These are phyloP conservation scores for Meloidogyne floridensis DNA, from an alignment of 1,140 invertebrate genomes.

Conservation along the genomic window DNA sequence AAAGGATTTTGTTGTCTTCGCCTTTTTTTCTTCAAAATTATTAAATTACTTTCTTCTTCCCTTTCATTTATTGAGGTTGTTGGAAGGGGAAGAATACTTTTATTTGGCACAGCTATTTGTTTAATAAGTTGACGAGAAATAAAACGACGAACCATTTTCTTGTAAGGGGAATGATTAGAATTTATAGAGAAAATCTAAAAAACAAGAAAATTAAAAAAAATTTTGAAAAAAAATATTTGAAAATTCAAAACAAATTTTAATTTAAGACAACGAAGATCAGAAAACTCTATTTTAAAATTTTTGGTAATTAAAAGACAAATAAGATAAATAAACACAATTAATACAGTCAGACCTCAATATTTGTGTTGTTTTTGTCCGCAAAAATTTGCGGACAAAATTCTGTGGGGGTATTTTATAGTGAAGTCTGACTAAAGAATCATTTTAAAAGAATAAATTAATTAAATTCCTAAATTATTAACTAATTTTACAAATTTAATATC, in stretches of 20 bases:
- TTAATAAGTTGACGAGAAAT: neutral
- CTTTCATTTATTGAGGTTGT: neutral
- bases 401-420: too few relatives aligned
- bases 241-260: neutral
- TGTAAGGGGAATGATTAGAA: neutral
- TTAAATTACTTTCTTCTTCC: neutral
- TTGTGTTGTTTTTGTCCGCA: too few relatives aligned
- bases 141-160: neutral
- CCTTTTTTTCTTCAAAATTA: neutral
- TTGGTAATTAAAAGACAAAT: neutral
- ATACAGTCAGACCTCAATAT: too few relatives aligned
- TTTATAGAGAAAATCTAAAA: neutral
- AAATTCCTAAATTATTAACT: neutral
- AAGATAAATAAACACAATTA: too few relatives aligned
- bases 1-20: neutral
- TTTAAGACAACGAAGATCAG: too few relatives aligned
- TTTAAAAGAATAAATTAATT: slow-evolving; percentile 6
- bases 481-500: slow-evolving; percentile 71
- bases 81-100: neutral
- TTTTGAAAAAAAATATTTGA: neutral
- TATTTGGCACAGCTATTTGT: neutral
- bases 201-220: neutral
- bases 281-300: neutral
- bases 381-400: too few relatives aligned
- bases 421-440: too few relatives aligned